Evolutionary conservation across 2,113 vertebrate species (phyloP).

Genomic region (Lophotis ruficrista): DNA sequence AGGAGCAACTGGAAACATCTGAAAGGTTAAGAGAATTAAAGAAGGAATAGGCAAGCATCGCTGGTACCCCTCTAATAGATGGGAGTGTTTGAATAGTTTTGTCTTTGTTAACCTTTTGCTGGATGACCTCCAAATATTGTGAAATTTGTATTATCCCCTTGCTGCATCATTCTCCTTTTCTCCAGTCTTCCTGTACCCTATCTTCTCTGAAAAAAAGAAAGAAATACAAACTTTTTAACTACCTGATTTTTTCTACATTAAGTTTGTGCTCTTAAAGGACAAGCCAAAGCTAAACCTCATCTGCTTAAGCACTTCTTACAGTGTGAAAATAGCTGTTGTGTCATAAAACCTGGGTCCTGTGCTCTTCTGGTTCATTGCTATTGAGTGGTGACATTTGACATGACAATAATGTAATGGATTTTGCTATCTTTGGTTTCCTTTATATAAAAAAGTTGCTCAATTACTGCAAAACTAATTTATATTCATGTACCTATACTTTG

Average conservation of each 20-base stretch:
- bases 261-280: not conserved
- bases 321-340: not conserved
- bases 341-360: not conserved
- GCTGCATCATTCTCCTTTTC: not conserved
- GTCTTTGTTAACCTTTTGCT: not conserved
- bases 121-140: not conserved
- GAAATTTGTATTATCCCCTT: not conserved
- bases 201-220: not conserved
- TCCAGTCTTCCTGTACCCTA: not conserved
- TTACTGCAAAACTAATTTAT: not conserved
- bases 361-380: not conserved
- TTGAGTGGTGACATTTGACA: not conserved
- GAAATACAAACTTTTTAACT: not conserved
- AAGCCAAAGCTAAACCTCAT: not conserved
- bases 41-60: not conserved
- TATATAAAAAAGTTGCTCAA: not conserved
- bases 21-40: not conserved
- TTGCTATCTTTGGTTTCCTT: not conserved
- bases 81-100: not conserved
- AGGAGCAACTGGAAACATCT: not conserved
- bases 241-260: not conserved
- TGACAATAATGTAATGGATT: not conserved
- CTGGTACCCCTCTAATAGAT: not conserved
- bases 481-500: not conserved
- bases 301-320: not conserved